phyloP scores from a whole-genome alignment of 2,888 invertebrate genomes.

The Hanleya hanleyi region DNA sequence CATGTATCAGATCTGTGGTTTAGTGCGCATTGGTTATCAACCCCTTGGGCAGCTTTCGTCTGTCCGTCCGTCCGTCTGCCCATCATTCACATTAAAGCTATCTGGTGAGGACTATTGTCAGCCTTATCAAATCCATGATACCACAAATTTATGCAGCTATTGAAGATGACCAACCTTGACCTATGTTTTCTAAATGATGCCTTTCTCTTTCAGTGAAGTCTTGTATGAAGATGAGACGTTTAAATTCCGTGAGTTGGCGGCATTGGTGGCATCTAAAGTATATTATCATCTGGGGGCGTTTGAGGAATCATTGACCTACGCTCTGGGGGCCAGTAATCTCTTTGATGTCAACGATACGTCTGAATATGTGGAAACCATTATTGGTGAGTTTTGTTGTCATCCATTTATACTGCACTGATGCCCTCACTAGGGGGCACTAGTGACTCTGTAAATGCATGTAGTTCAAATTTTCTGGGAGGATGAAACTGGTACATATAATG shows the following conservation, averaged over 20 bases:
- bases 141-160: too few relatives aligned
- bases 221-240: constrained; percentile 94
- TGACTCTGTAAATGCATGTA: background rate
- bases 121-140: too few relatives aligned
- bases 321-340: constrained; percentile 93
- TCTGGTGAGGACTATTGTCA: too few relatives aligned
- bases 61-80: too few relatives aligned
- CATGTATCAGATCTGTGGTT: too few relatives aligned
- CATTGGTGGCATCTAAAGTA: constrained; percentile 97
- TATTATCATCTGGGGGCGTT: constrained; percentile 98
- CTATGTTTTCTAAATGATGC: background rate
- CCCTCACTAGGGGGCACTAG: too few relatives aligned
- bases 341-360: constrained; percentile 96
- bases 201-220: constrained; percentile 81
- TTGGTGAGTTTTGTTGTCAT: too few relatives aligned
- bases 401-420: background rate
- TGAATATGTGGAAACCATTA: constrained; percentile 97
- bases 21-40: too few relatives aligned
- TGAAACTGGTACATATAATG: background rate
- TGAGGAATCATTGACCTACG: constrained; percentile 97
- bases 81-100: too few relatives aligned
- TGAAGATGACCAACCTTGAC: too few relatives aligned
- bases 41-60: too few relatives aligned
- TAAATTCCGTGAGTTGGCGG: constrained; percentile 91
- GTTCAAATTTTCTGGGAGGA: too few relatives aligned